Base-by-base conservation (phyloP, 2,888 invertebrate species). In the Sarcophaga variegata region DNA sequence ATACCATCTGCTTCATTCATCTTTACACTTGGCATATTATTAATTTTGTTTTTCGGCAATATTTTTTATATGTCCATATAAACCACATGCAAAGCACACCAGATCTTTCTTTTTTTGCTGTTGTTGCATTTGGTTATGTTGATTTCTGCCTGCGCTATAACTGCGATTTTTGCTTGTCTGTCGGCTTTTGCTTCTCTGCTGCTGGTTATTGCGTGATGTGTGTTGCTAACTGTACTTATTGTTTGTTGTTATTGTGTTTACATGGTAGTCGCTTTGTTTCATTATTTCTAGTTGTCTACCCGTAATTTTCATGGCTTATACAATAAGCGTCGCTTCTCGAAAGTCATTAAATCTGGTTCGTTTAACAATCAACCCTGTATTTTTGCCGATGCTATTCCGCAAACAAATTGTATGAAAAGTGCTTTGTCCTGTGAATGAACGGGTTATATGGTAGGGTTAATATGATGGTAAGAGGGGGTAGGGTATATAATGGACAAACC, bases 81-180 rank as follows among this genome's bases (percentile, higher is more conserved):
- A 20, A 3, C 69, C 67, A 22, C 74, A 74, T 47, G 62, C 17
- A 75, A 49, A 75, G 27, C 75, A 75, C 63, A 75, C 27, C 10
- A 75, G 25, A n/a, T 64, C 47, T 25, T 17, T 75, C 8, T 75
- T 75, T 75, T 54, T 75, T 64, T 64, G 63, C 5, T 64, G 64
- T 17, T 64, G 64, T 27, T 75, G 64, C 8, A 2, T n/a, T 64
- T 75, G 75, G 54, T 49, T 22, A 8, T n/a, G 2, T 27, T 74
- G 64, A 66, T 64, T 64, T 76, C 54, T 76, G 27, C 64, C 45
- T 3, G 64, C 10, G 12, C 64, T 66, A 6, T n/a, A 25, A 25
- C n/a, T n/a, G n/a, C n/a, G n/a, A n/a, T n/a, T n/a, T n/a, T n/a
- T n/a, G n/a, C n/a, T n/a, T n/a, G n/a, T n/a, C n/a, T n/a, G n/a